Evolutionary conservation across 2,113 vertebrate genomes (phyloP).

Genomic region (Rynchops niger): DNA sequence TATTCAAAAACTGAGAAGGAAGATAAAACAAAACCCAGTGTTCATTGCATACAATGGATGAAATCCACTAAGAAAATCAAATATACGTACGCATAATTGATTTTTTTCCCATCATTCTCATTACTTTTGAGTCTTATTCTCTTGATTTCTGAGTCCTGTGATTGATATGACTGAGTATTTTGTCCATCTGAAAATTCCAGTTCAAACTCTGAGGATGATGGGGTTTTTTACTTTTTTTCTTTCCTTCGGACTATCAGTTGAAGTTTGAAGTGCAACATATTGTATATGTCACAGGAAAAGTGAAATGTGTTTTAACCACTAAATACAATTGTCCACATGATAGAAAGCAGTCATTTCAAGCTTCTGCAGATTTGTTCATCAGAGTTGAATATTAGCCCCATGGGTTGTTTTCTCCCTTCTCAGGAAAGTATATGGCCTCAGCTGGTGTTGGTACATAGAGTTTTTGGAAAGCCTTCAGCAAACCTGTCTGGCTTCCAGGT

Average conservation of each 20-base stretch:
- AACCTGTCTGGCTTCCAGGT: not conserved
- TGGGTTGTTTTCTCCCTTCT: not conserved
- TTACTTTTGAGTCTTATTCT: not conserved
- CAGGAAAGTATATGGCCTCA: constrained; percentile 29
- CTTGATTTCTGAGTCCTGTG: not conserved
- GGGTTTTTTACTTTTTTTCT: not conserved
- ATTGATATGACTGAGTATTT: not conserved
- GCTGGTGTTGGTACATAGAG: not conserved
- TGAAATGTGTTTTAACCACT: constrained; percentile 30
- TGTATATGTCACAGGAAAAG: constrained; percentile 30
- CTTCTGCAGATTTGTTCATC: not conserved
- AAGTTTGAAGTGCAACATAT: not conserved
- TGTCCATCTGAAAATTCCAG: not conserved
- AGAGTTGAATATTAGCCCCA: not conserved
- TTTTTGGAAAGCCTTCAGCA: constrained; percentile 25
- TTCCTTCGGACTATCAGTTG: not conserved
- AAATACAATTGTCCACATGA: constrained; percentile 34
- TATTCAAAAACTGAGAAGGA: not conserved
- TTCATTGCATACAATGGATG: not conserved
- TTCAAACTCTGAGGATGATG: not conserved
- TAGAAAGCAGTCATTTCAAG: constrained; percentile 12
- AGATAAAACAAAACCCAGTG: not conserved
- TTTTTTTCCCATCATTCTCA: not conserved
- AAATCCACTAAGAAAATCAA: not conserved
- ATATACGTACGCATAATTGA: not conserved